These are phyloP conservation scores for Apodemus agrarius DNA, from an alignment of 2,797 vertebrate species.

Conservation along the genomic window DNA sequence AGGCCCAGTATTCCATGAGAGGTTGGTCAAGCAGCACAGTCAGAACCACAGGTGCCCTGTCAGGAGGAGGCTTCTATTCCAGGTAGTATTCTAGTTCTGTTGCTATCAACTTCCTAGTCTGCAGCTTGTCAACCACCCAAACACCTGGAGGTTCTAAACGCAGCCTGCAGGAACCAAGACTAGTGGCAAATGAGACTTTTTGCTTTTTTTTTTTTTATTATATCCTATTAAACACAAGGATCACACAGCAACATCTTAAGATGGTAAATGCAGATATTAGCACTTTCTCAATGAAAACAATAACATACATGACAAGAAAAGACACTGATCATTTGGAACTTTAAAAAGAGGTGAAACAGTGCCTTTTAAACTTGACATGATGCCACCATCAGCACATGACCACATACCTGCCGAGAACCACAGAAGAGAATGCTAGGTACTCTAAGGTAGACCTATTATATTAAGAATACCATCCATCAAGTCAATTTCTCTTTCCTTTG, in stretches of 20 bases:
- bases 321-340: slow-evolving; percentile 15
- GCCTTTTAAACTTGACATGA: slow-evolving; percentile 48
- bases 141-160: slow-evolving; percentile 27
- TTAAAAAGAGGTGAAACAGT: slow-evolving; percentile 9
- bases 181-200: slow-evolving; percentile 40
- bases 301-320: slow-evolving; percentile 39
- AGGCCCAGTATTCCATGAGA: background rate
- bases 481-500: background rate
- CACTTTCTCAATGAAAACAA: slow-evolving; percentile 57
- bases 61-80: background rate
- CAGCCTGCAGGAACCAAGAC: slow-evolving; percentile 28
- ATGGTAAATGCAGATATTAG: slow-evolving; percentile 56
- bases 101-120: background rate
- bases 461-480: background rate
- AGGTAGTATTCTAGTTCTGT: background rate
- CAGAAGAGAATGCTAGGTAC: background rate
- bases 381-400: background rate
- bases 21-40: background rate
- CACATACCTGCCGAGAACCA: slow-evolving; percentile 60
- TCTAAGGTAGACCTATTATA: slow-evolving; percentile 28
- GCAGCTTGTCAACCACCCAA: slow-evolving; percentile 34
- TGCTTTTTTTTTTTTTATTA: slow-evolving; percentile 61
- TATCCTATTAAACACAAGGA: slow-evolving; percentile 51
- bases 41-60: background rate
- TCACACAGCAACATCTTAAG: slow-evolving; percentile 46